Conservation (phyloP, 2,113 vertebrate genomes). For the Hemiprocne comata region DNA sequence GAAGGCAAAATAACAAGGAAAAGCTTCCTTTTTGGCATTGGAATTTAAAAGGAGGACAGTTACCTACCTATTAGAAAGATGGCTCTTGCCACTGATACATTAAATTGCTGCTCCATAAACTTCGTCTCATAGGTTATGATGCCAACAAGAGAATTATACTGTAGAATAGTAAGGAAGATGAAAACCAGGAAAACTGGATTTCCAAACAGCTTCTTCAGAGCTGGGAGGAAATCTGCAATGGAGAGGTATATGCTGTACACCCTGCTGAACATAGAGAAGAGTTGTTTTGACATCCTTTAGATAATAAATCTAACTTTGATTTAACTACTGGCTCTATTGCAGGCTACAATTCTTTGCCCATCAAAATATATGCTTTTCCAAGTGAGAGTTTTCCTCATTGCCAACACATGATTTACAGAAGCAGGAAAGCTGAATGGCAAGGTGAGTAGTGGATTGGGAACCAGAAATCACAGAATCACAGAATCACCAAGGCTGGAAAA, state of each 20-base stretch:
- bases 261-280: conserved; percentile 11
- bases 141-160: conserved; percentile 84
- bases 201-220: conserved; percentile 81
- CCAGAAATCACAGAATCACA: too few relatives aligned
- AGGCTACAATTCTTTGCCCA: neutral
- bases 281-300: neutral
- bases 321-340: neutral
- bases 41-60: neutral
- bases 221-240: conserved; percentile 82
- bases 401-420: neutral
- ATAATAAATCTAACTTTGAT: neutral
- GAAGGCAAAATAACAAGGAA: neutral
- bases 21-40: neutral
- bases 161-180: conserved; percentile 79
- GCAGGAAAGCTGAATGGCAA: neutral
- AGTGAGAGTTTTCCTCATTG: neutral
- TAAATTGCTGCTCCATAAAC: conserved; percentile 92
- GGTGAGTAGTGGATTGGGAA: neutral
- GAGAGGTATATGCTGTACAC: conserved; percentile 10
- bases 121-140: conserved; percentile 86
- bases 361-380: neutral
- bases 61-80: conserved; percentile 89
- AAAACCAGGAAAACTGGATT: conserved; percentile 81
- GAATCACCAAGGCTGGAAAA: too few relatives aligned
- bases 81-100: conserved; percentile 83